A percentile compares a stretch with the other conserved stretches of the same genome.
Evolutionary conservation across 2,113 vertebrate genomes (phyloP).

Genomic region (Halichoerus grypus): DNA sequence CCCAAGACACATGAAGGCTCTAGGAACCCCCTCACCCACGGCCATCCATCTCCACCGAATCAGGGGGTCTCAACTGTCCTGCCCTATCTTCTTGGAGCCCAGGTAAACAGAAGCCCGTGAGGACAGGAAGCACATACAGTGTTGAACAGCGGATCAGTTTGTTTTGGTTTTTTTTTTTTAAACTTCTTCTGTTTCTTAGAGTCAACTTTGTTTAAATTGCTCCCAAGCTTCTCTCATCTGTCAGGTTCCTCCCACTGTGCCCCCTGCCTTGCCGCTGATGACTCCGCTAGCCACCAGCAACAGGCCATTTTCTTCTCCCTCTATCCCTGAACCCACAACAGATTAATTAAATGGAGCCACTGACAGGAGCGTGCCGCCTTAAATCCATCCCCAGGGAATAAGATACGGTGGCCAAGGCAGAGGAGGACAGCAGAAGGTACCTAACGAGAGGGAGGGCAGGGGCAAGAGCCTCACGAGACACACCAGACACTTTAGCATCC

Average conservation of each 20-base stretch:
- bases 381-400: background rate
- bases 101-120: background rate
- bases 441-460: background rate
- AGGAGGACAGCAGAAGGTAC: background rate
- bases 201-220: background rate
- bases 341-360: background rate
- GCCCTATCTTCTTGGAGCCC: background rate
- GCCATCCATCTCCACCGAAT: background rate
- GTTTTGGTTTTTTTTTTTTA: too few species aligned
- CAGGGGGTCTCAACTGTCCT: background rate
- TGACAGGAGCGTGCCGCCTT: background rate
- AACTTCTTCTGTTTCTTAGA: constrained; percentile 5
- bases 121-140: rapidly evolving
- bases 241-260: background rate
- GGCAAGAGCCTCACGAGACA: background rate
- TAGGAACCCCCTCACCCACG: background rate
- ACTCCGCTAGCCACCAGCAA: background rate
- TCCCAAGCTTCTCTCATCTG: background rate
- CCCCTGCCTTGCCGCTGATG: background rate
- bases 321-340: background rate
- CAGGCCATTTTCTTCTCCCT: background rate
- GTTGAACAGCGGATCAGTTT: rapidly evolving
- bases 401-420: background rate
- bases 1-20: background rate
- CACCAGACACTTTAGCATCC: background rate